Evolutionary conservation across 2,797 vertebrate genomes (phyloP).

Genomic region (Lepus oiostolus): DNA sequence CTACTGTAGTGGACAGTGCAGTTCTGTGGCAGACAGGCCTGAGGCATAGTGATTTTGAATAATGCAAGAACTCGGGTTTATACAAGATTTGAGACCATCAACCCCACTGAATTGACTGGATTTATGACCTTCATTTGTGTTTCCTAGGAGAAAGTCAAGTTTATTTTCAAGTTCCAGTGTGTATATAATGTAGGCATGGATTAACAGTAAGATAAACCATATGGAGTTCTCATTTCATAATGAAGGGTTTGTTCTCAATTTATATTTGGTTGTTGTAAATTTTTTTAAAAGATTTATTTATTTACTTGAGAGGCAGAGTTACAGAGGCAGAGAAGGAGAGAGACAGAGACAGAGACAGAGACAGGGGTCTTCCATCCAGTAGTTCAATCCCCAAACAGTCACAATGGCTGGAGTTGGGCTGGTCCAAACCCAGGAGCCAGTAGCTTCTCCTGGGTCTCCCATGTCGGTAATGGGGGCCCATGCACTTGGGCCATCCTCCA

Average conservation of each 20-base stretch:
- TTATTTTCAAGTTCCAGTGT: neutral
- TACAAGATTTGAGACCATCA: neutral
- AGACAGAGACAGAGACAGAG: too few species aligned
- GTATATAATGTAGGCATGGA: neutral
- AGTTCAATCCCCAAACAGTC: too few species aligned
- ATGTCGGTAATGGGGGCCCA: too few species aligned
- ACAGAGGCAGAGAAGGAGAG: too few species aligned
- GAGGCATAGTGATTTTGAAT: neutral
- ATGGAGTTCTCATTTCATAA: neutral
- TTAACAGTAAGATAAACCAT: slow-evolving; percentile 13
- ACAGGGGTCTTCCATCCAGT: too few species aligned
- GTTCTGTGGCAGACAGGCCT: neutral
- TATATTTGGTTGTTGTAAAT: neutral
- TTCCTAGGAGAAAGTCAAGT: slow-evolving; percentile 8
- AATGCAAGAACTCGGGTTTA: neutral
- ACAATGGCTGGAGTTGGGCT: too few species aligned
- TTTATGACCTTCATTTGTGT: neutral
- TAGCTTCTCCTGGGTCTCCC: too few species aligned
- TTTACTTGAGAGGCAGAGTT: too few species aligned
- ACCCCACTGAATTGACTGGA: neutral
- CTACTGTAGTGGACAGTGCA: neutral
- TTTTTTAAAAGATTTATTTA: too few species aligned
- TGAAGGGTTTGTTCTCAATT: slow-evolving; percentile 2
- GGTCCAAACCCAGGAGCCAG: too few species aligned
- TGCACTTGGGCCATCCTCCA: too few species aligned